Conservation (phyloP, 2,797 vertebrate genomes). For the Tokudaia muenninki region DNA sequence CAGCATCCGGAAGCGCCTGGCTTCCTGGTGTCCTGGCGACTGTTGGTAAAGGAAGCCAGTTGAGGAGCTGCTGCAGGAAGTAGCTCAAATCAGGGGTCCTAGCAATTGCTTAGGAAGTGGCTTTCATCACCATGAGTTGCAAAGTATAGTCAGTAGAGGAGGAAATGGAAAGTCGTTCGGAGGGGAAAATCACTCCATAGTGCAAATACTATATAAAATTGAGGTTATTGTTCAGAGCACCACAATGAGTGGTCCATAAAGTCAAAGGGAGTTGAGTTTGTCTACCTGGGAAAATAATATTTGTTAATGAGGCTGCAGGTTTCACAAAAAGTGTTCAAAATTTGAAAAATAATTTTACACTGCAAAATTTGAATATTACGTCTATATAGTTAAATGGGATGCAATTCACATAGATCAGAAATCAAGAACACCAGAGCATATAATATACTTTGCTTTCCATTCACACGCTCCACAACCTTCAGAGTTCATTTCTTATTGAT, state of each 20-base stretch:
- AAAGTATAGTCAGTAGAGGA: background rate
- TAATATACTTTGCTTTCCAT: background rate
- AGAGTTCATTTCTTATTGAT: background rate
- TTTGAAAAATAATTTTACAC: background rate
- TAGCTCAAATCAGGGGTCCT: background rate
- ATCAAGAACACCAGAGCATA: background rate
- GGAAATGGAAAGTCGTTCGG: background rate
- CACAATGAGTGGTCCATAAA: background rate
- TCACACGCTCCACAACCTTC: background rate
- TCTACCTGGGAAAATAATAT: background rate
- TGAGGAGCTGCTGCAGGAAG: background rate
- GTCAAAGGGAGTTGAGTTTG: background rate
- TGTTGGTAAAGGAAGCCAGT: background rate
- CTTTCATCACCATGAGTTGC: fast-evolving
- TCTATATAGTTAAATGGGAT: background rate
- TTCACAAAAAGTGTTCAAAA: background rate
- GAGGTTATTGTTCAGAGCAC: no score
- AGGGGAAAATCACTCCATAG: background rate
- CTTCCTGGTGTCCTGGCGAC: background rate
- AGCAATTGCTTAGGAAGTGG: background rate
- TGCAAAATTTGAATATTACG: background rate
- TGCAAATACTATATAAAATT: background rate
- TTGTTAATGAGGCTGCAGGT: background rate
- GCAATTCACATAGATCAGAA: background rate
- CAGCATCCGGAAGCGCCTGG: background rate